Percentiles rank a stretch among this genome's conserved stretches.
Evolutionary conservation across 2,113 vertebrate genomes (phyloP).

Genomic region (Pseudolaguvia tuberculata): DNA sequence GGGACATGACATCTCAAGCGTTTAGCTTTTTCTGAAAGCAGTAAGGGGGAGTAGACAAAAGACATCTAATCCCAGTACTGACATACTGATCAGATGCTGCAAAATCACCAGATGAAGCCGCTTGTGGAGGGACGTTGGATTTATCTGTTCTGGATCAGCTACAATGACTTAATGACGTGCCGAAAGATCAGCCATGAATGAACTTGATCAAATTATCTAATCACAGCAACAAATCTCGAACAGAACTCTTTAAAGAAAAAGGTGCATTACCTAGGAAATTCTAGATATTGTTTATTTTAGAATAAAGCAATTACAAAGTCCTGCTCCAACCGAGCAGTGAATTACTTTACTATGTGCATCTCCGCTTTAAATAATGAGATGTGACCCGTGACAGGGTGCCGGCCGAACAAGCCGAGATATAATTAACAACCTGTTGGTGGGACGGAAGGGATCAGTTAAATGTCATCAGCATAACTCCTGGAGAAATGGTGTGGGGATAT

Average conservation of each 20-base stretch:
- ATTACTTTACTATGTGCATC: background rate
- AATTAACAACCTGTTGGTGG: constrained; percentile 25
- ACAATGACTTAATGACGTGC: background rate
- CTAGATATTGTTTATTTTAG: background rate
- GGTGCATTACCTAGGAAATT: background rate
- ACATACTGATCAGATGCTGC: too few species aligned
- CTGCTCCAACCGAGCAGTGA: background rate
- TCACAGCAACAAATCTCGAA: background rate
- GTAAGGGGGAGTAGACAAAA: too few species aligned
- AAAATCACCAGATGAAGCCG: background rate
- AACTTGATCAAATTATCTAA: background rate
- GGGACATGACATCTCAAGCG: too few species aligned
- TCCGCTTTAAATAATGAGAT: constrained; percentile 7
- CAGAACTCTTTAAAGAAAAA: background rate
- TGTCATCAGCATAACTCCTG: constrained; percentile 9
- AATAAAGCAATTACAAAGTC: background rate
- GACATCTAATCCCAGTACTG: too few species aligned
- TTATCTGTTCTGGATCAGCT: background rate
- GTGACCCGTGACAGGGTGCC: constrained; percentile 2
- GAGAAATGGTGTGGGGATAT: background rate
- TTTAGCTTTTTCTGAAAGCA: too few species aligned
- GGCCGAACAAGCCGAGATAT: constrained; percentile 18
- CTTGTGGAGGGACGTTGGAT: background rate
- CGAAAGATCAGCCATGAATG: background rate
- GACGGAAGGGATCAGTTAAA: constrained; percentile 26